Percentiles rank a stretch among this genome's conserved stretches.
phyloP scores from a whole-genome alignment of 2,797 vertebrate species.

The Vespertilio murinus region DNA sequence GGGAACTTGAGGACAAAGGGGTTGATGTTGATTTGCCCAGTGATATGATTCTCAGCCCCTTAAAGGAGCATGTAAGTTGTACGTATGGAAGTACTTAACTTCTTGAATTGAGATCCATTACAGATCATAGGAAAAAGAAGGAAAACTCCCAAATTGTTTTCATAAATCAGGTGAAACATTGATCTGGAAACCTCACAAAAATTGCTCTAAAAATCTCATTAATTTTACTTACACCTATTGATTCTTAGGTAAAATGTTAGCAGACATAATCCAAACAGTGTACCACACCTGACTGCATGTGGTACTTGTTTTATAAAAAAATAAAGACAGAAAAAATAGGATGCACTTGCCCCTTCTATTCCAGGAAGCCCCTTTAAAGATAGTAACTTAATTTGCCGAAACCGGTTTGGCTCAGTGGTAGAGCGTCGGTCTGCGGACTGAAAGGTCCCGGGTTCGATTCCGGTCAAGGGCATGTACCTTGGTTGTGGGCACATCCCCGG shows the following conservation, averaged over 20 bases:
- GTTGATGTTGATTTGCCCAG: neutral
- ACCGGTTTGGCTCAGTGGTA: no score
- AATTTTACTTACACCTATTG: conserved; percentile 37
- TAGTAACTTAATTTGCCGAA: neutral
- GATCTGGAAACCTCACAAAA: neutral
- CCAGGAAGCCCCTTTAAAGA: neutral
- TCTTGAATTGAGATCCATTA: neutral
- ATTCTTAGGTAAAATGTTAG: conserved; percentile 38
- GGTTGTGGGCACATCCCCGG: no score
- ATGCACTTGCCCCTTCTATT: neutral
- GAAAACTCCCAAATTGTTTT: neutral
- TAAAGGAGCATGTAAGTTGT: neutral
- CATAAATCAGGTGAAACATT: conserved; percentile 41
- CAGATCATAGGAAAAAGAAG: neutral
- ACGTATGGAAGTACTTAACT: neutral
- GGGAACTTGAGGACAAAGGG: neutral
- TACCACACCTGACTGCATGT: neutral
- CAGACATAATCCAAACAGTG: neutral
- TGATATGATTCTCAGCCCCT: no score
- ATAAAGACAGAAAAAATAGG: neutral
- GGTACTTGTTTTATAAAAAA: neutral
- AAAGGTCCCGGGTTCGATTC: no score
- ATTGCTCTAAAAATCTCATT: neutral
- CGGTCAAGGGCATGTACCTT: no score
- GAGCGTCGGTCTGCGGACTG: no score